Evolutionary conservation across 2,888 invertebrate species (phyloP).

Genomic region (Omphaloscelis lunosa): DNA sequence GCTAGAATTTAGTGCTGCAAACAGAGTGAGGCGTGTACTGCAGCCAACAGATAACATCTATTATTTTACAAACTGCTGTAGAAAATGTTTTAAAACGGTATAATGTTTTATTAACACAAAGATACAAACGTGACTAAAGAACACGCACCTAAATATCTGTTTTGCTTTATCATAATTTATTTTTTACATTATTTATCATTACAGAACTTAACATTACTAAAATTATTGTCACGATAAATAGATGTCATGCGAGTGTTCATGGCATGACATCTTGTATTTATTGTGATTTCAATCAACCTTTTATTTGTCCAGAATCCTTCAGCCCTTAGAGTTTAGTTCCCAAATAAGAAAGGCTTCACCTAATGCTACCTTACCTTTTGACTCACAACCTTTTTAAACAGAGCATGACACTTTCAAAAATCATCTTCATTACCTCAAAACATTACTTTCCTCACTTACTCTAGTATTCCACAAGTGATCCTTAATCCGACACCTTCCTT

Average conservation of each 20-base stretch:
- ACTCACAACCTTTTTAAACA: background rate
- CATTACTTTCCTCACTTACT: background rate
- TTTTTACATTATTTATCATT: no score
- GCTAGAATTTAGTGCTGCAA: constrained; percentile 37
- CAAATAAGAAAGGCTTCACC: no score
- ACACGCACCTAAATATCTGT: background rate
- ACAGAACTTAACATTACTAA: no score
- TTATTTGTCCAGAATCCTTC: no score
- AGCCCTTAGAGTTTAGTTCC: no score
- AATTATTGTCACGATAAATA: no score
- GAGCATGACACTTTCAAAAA: background rate
- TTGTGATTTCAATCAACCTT: no score
- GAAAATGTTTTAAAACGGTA: constrained; percentile 13
- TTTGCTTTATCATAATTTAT: no score
- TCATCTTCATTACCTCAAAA: constrained; percentile 2
- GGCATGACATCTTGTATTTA: no score
- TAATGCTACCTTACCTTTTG: no score
- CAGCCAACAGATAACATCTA: constrained; percentile 33
- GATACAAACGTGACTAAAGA: background rate
- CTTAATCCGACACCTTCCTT: constrained; percentile 20
- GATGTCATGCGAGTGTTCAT: no score
- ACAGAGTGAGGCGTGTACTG: constrained; percentile 24
- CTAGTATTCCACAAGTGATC: constrained; percentile 33
- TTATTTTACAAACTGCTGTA: constrained; percentile 25
- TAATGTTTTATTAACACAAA: constrained; percentile 11